Evolutionary conservation across 2,888 invertebrate genomes (phyloP).

Genomic region (Tyria jacobaeae): DNA sequence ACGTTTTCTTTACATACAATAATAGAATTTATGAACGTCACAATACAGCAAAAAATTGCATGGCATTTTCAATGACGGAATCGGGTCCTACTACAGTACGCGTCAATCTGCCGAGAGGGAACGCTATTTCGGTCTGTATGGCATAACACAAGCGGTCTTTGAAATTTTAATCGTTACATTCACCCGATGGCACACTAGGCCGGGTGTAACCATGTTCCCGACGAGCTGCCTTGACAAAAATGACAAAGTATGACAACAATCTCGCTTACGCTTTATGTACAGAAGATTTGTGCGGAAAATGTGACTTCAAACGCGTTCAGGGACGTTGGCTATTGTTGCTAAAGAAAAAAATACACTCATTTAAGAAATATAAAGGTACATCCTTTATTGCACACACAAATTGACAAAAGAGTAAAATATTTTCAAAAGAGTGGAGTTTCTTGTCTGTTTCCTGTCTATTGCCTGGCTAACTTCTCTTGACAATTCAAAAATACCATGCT

Average conservation of each 20-base stretch:
- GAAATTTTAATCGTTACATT: slow-evolving; percentile 86
- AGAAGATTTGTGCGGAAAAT: not conserved
- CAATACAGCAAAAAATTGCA: slow-evolving; percentile 66
- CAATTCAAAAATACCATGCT: too few species aligned
- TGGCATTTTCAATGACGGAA: slow-evolving; percentile 47
- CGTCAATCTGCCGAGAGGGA: slow-evolving; percentile 76
- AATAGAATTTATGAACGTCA: slow-evolving; percentile 47
- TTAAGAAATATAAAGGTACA: not conserved
- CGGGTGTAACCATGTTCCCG: slow-evolving; percentile 66
- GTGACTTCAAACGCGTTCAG: not conserved
- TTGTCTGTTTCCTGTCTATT: not conserved
- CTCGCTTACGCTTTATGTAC: not conserved
- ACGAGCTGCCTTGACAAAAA: slow-evolving; percentile 55
- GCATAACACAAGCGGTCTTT: slow-evolving; percentile 80
- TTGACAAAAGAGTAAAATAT: too few species aligned
- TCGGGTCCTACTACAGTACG: slow-evolving; percentile 62
- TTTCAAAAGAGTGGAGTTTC: too few species aligned
- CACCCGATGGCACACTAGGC: slow-evolving; percentile 79
- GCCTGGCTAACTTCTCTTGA: too few species aligned
- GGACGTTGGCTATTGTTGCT: not conserved
- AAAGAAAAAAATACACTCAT: not conserved
- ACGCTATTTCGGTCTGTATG: slow-evolving; percentile 80
- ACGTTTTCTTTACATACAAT: slow-evolving; percentile 46
- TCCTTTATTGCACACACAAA: too few species aligned
- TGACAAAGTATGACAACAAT: slow-evolving; percentile 40